phyloP scores from a whole-genome alignment of 2,113 vertebrate species.

The Fulica atra region DNA sequence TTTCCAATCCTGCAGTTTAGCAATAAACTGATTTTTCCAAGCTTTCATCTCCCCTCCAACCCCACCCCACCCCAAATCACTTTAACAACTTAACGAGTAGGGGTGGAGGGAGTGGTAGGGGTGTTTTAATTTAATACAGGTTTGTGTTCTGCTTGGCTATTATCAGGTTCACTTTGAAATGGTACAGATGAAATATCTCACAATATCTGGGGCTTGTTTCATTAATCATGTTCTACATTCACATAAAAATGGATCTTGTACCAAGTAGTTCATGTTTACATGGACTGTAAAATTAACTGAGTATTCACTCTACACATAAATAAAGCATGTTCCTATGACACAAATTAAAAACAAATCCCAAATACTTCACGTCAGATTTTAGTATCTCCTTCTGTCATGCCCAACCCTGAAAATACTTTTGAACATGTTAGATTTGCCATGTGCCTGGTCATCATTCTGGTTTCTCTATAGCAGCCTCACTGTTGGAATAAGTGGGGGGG shows the following conservation, averaged over 20 bases:
- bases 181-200: constrained; percentile 1
- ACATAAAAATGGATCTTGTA: constrained; percentile 19
- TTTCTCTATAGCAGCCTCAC: background rate
- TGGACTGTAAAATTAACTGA: constrained; percentile 20
- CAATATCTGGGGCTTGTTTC: constrained; percentile 25
- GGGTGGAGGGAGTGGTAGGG: background rate
- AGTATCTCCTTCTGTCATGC: background rate
- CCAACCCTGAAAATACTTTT: background rate
- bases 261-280: constrained; percentile 5
- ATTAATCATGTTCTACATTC: constrained; percentile 2
- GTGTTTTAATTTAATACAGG: constrained; percentile 15
- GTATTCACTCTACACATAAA: background rate
- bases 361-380: background rate
- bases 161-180: constrained; percentile 21
- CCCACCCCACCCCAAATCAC: background rate
- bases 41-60: background rate
- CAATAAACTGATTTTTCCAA: constrained; percentile 10
- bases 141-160: constrained; percentile 11
- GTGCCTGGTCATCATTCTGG: background rate
- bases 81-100: background rate
- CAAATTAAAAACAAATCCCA: constrained; percentile 29
- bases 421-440: background rate
- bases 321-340: background rate
- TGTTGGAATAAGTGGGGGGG: background rate
- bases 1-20: background rate